Conservation (phyloP, 2,797 vertebrate genomes). For the Halcyon smyrnensis region DNA sequence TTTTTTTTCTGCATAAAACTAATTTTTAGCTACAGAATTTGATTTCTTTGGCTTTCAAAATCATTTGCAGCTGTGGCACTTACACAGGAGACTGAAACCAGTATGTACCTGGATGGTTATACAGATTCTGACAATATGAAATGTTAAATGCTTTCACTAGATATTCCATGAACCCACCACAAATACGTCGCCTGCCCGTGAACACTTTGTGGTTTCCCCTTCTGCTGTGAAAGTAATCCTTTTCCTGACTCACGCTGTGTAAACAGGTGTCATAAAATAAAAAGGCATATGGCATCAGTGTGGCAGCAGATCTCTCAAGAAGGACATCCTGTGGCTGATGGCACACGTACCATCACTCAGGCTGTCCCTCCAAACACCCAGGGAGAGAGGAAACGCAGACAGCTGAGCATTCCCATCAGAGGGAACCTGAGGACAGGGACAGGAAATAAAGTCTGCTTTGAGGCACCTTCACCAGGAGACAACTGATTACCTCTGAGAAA, state of each 20-base stretch:
- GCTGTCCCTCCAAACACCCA: background rate
- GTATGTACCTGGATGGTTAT: background rate
- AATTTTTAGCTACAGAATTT: background rate
- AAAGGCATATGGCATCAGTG: constrained; percentile 58
- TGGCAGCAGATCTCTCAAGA: constrained; percentile 28
- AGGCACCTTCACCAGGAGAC: background rate
- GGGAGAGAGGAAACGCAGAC: background rate
- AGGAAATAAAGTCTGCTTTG: background rate
- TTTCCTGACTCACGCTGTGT: constrained; percentile 50
- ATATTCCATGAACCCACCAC: background rate
- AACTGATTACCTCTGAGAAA: background rate
- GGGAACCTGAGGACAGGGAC: background rate
- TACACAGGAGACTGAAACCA: background rate
- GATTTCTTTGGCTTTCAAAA: background rate
- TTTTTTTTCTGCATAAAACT: background rate
- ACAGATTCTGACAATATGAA: background rate
- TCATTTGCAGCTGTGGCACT: background rate
- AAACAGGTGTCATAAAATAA: constrained; percentile 60
- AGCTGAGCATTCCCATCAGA: background rate
- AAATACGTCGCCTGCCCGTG: background rate
- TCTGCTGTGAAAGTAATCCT: constrained; percentile 34
- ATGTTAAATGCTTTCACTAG: background rate
- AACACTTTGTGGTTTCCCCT: background rate
- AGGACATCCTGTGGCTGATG: constrained; percentile 39
- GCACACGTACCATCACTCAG: background rate